A percentile compares a stretch with the other conserved stretches of the same genome.
phyloP scores from a whole-genome alignment of 1,140 invertebrate genomes.

The Chionoecetes opilio region DNA sequence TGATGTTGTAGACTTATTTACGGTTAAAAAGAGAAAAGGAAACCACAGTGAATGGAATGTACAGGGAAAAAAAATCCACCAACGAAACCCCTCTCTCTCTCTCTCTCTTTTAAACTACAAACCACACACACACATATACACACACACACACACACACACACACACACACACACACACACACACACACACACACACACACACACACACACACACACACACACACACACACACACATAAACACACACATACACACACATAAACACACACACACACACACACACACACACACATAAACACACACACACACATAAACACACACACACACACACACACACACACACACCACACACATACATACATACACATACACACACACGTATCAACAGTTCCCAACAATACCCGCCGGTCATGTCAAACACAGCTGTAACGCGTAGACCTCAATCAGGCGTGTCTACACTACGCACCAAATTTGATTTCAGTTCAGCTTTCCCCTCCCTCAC shows the following conservation, averaged over 20 bases:
- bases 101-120: too few species aligned
- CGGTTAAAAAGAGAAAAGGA: too few species aligned
- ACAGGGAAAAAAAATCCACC: background rate
- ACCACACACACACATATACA: too few species aligned
- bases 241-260: too few species aligned
- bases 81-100: background rate
- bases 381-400: background rate
- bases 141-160: too few species aligned
- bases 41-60: too few species aligned
- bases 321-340: constrained; percentile 18
- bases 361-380: background rate
- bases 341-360: background rate
- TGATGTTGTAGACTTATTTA: too few species aligned
- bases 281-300: constrained; percentile 4
- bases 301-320: background rate
- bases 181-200: too few species aligned
- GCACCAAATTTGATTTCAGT: constrained; percentile 8
- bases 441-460: background rate
- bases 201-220: too few species aligned
- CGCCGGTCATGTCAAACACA: constrained; percentile 25
- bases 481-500: background rate
- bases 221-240: too few species aligned
- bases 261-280: background rate
- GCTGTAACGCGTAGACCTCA: constrained; percentile 16
- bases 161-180: too few species aligned